Evolutionary conservation across 2,113 vertebrate genomes (phyloP), one percentile per base, ranked within the genome.

Genomic region (Spermophilus dauricus): DNA sequence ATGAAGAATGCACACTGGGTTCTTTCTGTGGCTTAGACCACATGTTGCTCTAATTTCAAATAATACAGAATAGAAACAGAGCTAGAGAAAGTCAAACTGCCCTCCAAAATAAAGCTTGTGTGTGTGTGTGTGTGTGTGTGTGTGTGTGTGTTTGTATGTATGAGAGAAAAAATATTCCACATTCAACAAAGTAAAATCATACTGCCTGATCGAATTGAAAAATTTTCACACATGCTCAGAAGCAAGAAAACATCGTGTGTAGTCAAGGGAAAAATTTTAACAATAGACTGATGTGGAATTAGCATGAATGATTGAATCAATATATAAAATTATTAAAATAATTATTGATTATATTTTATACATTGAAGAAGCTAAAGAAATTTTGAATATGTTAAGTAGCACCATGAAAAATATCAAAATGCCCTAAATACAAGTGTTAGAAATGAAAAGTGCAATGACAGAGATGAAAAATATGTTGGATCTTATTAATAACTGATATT

Each of bases 61-160:
- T 39, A 24, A 70, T 20, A 17, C 5, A 14, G 1, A 6, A 32
- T 48, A 26, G 18, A 51, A 86, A 1, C 26, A 78, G 51, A 10
- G 1, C 12, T 48, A 51, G 30, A 45, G 53, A 58, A 78, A 56
- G 37, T 17, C 8, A 58, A 69, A 70, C 4, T 53, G 9, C 26
- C 10, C 42, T n/a, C 4, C 14, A 24, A 48, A 95, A 39, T 7
- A 70, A 63, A 37, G 34, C 34, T 5, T n/a, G 5, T 6, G 4
- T 42, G 13, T 39, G 0, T n/a, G 5, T 6, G 4, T 42, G 13
- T 39, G 0, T 6, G 4, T 42, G 13, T 39, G 0, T 76, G n/a
- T 22, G 5, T 34, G 42, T 42, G 0, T 32, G 8, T 58, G 0
- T 39, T 11, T 89, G n/a, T 20, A 9, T 34, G 42, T 42, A 16